A percentile compares a stretch with the other conserved stretches of the same genome.
These are phyloP conservation scores for Caenorhabditis tropicalis DNA, from an alignment of 1,140 invertebrate species.

Conservation along the genomic window DNA sequence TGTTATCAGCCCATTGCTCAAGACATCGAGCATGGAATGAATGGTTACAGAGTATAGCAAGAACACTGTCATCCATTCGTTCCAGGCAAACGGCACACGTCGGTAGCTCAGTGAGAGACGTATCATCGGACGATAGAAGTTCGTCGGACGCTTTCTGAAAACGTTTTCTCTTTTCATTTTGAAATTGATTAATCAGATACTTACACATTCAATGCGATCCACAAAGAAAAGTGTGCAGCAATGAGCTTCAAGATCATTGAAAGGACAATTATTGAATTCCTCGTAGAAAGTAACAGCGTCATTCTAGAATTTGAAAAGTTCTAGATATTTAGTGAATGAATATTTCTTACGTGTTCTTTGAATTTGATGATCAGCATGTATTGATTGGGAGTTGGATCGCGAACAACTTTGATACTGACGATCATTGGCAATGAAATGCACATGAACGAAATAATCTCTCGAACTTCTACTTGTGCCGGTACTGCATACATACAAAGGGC, in stretches of 20 bases:
- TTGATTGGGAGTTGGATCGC: conserved; percentile 85
- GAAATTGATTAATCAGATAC: neutral
- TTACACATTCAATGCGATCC: conserved; percentile 83
- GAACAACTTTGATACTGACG: conserved; percentile 81
- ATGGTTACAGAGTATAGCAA: conserved; percentile 98
- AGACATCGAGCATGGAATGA: conserved; percentile 94
- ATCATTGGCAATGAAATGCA: conserved; percentile 21
- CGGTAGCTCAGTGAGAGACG: conserved; percentile 91
- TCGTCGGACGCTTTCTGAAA: conserved; percentile 39
- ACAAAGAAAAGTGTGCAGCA: conserved; percentile 94
- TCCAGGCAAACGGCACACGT: conserved; percentile 96
- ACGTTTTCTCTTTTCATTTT: neutral
- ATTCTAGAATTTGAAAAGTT: conserved; percentile 75
- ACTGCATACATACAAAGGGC: conserved; percentile 89
- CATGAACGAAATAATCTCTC: conserved; percentile 48
- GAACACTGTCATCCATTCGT: conserved; percentile 88
- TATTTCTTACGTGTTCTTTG: conserved; percentile 76
- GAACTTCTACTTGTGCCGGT: conserved; percentile 84
- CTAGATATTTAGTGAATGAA: conserved; percentile 22
- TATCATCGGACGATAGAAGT: conserved; percentile 68
- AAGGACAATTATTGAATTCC: conserved; percentile 88
- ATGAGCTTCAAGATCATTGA: conserved; percentile 89
- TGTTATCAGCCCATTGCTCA: conserved; percentile 93
- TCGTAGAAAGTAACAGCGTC: conserved; percentile 89
- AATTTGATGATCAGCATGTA: conserved; percentile 95